Percentiles rank a stretch among this genome's conserved stretches.
Evolutionary conservation across 2,888 invertebrate species (phyloP).

Genomic region (Carcina quercana): DNA sequence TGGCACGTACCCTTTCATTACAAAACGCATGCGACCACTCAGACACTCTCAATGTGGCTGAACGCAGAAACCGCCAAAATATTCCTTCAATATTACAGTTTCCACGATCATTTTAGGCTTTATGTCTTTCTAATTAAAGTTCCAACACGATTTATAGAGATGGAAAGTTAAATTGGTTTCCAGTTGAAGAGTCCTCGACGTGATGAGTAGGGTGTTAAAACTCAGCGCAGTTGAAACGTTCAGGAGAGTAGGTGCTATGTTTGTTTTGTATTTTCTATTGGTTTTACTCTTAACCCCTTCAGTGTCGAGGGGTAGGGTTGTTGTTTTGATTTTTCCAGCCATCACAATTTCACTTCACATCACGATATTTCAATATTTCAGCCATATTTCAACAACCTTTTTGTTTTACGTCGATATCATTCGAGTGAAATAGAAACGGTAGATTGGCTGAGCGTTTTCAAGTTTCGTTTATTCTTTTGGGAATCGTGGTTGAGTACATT

Average conservation of each 20-base stretch:
- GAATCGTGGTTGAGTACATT: too few species aligned
- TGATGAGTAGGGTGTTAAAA: conserved; percentile 29
- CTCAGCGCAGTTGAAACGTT: conserved; percentile 22
- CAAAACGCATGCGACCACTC: too few species aligned
- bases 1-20: too few species aligned
- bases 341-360: too few species aligned
- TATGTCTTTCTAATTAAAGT: conserved; percentile 13
- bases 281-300: conserved; percentile 19
- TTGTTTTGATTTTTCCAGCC: background rate
- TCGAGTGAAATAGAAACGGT: too few species aligned
- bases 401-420: too few species aligned
- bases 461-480: too few species aligned
- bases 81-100: background rate
- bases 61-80: conserved; percentile 3
- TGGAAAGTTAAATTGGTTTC: conserved; percentile 19
- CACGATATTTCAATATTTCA: too few species aligned
- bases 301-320: background rate
- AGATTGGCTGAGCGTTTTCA: too few species aligned
- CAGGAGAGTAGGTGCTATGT: conserved; percentile 27
- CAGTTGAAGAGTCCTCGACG: conserved; percentile 28
- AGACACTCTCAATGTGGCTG: conserved; percentile 29
- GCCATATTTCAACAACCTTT: too few species aligned
- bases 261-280: conserved; percentile 27
- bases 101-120: conserved; percentile 15
- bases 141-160: conserved; percentile 2